Conservation (phyloP, 2,113 vertebrate species). For the Anhinga rufa region DNA sequence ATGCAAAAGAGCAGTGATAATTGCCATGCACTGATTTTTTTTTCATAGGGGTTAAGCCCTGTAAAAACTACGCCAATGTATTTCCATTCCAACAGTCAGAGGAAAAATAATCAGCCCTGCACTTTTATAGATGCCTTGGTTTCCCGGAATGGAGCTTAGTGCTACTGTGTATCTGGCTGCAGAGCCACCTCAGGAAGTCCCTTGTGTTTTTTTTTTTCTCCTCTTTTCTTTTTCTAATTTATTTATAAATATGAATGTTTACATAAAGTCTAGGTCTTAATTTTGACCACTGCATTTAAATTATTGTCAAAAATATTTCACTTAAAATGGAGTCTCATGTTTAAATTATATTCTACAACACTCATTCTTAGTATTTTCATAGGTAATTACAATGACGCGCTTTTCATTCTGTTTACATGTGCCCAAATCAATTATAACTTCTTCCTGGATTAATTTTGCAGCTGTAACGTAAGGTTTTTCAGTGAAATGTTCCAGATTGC, state of each 20-base stretch:
- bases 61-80: slow-evolving; percentile 56
- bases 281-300: slow-evolving; percentile 66
- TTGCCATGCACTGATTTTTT: slow-evolving; percentile 61
- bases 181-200: slow-evolving; percentile 73
- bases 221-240: slow-evolving; percentile 44
- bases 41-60: slow-evolving; percentile 58
- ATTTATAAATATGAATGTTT: slow-evolving; percentile 74
- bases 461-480: neutral
- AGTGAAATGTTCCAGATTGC: slow-evolving; percentile 44
- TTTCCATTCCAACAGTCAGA: slow-evolving; percentile 58
- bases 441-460: slow-evolving; percentile 17
- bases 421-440: neutral
- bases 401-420: slow-evolving; percentile 39
- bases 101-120: slow-evolving; percentile 55
- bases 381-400: neutral
- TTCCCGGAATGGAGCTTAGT: slow-evolving; percentile 65
- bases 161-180: slow-evolving; percentile 69
- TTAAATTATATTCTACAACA: slow-evolving; percentile 52
- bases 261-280: slow-evolving; percentile 65
- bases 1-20: slow-evolving; percentile 62
- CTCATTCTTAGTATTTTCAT: slow-evolving; percentile 17
- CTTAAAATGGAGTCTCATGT: neutral
- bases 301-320: slow-evolving; percentile 55
- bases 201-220: neutral
- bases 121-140: slow-evolving; percentile 73